phyloP scores from a whole-genome alignment of 92 coral and sea anemone genomes.

The Paramuricea clavata region DNA sequence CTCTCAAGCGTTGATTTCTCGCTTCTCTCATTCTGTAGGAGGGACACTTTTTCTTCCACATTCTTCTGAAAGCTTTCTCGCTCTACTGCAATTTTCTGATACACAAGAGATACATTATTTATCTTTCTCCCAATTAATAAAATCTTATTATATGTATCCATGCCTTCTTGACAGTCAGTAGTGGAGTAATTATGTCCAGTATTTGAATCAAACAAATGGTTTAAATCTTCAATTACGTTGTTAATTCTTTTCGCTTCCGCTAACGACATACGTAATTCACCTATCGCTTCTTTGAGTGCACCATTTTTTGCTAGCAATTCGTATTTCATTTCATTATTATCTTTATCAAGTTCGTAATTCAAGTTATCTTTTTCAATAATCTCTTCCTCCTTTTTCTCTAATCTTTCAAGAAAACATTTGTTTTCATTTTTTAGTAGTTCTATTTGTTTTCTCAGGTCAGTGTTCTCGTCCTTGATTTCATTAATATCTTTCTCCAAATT shows the following conservation, averaged over 20 bases:
- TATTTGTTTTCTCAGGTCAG: background rate
- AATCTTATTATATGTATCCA: background rate
- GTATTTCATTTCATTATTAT: background rate
- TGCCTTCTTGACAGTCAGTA: background rate
- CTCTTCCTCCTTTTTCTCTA: background rate
- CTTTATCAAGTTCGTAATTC: background rate
- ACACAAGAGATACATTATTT: background rate
- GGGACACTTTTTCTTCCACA: background rate
- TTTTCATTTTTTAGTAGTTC: background rate
- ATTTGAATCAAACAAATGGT: background rate
- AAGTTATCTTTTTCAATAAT: background rate
- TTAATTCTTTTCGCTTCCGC: background rate
- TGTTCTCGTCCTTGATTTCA: background rate
- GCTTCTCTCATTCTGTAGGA: background rate
- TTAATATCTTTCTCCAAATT: constrained; percentile 5
- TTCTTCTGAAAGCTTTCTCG: background rate
- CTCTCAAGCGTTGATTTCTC: background rate
- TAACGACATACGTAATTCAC: constrained; percentile 5
- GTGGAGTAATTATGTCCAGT: background rate
- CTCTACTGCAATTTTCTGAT: background rate
- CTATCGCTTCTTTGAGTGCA: background rate
- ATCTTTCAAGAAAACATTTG: background rate
- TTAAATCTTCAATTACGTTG: background rate
- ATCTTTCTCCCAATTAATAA: background rate
- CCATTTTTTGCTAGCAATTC: background rate